These are phyloP conservation scores for Eretmochelys imbricata DNA, from an alignment of 2,113 vertebrate species.

Conservation along the genomic window DNA sequence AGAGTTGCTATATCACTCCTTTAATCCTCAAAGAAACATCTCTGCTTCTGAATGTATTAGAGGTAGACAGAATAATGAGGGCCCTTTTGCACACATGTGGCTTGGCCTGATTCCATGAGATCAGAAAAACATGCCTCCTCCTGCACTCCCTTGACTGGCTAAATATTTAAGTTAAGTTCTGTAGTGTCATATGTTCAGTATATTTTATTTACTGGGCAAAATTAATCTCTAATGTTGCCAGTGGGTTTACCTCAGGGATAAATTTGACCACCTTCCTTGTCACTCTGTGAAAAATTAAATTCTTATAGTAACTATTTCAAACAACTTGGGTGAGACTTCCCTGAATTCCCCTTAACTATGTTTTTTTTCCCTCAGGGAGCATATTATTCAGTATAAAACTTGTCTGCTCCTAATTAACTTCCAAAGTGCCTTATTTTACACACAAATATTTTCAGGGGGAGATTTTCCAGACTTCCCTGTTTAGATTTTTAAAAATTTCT, in stretches of 20 bases:
- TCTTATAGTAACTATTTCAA: not conserved
- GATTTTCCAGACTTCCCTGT: not conserved
- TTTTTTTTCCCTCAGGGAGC: not conserved
- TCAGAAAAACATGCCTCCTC: not conserved
- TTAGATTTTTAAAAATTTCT: slow-evolving; percentile 2
- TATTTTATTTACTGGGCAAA: not conserved
- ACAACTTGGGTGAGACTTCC: not conserved
- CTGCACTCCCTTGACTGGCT: not conserved
- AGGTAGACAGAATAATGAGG: not conserved
- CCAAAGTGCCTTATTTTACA: not conserved
- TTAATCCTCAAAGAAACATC: not conserved
- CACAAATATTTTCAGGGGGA: not conserved
- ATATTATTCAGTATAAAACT: not conserved
- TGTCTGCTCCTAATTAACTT: slow-evolving; percentile 41
- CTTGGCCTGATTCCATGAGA: not conserved
- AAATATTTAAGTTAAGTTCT: not conserved
- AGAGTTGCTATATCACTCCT: not conserved
- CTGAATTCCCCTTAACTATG: slow-evolving; percentile 3
- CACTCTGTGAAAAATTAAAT: slow-evolving; percentile 1
- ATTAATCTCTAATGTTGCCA: slow-evolving; percentile 30
- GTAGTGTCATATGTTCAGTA: slow-evolving; percentile 7
- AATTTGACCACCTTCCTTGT: not conserved
- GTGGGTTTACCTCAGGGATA: not conserved
- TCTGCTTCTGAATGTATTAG: not conserved
- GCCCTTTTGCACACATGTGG: not conserved